phyloP scores from a whole-genome alignment of 2,113 vertebrate genomes.

The Mystacornis crossleyi region DNA sequence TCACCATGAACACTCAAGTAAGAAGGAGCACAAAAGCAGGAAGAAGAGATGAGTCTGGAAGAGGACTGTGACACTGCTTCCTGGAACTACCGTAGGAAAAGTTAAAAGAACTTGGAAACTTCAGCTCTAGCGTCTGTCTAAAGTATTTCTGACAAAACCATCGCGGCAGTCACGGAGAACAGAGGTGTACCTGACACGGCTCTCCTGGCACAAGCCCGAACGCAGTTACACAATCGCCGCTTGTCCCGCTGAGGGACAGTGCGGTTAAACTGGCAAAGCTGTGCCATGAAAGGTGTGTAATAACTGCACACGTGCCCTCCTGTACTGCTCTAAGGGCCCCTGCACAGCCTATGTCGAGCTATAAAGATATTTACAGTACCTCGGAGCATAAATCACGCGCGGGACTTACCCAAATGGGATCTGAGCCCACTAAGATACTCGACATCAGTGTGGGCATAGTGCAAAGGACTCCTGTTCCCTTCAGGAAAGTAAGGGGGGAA shows the following conservation, averaged over 20 bases:
- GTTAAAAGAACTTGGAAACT: not conserved
- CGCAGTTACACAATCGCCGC: not conserved
- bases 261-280: not conserved
- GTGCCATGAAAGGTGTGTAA: not conserved
- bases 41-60: not conserved
- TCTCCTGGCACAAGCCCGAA: not conserved
- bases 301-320: not conserved
- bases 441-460: accelerated
- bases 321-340: not conserved
- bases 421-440: not conserved
- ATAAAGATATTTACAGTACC: not conserved
- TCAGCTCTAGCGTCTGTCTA: not conserved
- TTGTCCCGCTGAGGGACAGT: accelerated
- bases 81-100: not conserved
- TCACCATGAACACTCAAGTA: not conserved
- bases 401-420: not conserved
- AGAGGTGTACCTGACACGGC: not conserved
- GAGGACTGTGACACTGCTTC: not conserved
- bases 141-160: not conserved
- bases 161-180: accelerated
- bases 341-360: not conserved
- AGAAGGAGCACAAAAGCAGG: not conserved
- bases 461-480: not conserved
- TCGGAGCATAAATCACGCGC: accelerated
- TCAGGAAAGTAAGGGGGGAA: not conserved